Evolutionary conservation across 1,140 invertebrate genomes (phyloP), one percentile per base, ranked within the genome.

Genomic region (Pogonus chalceus): DNA sequence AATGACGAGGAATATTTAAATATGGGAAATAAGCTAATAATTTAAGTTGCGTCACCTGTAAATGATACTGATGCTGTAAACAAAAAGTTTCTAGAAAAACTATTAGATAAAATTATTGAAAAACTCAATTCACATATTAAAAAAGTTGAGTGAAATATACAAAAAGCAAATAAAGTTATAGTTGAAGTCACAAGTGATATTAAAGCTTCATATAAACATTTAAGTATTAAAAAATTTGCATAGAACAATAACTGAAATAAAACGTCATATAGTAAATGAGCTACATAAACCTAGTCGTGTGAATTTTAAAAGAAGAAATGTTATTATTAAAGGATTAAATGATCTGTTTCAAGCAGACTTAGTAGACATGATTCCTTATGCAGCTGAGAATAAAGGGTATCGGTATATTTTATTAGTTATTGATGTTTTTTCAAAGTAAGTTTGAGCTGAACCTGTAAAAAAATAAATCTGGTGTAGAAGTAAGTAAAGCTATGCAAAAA

Each of bases 371-470:
- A 16, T 24, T 14, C 7, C 23, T 16, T 62, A 58, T 56, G 20
- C 46, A 3, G 52, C n/a, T 7, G 39, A 61, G 16, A 68, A 70
- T 62, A 55, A 58, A 31, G 61, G 62, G 9, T 59, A 53, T 53
- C 49, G 52, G 20, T 69, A 62, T 56, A 60, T 68, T 35, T 55
- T 68, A 39, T 54, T 57, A 12, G 60, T 67, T 14, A 68, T 67
- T 23, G 63, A 67, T 60, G 56, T 58, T 46, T 69, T 69, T 56
- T 64, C 63, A 1, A 69, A 69, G 56, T 67, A 53, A 52, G 58
- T 58, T 1, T 68, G 59, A 58, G 57, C 58, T 39, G 21, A 51
- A 48, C 54, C 64, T 0, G n/a, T 70, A n/a, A 16, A 69, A 67
- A 59, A 60, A 24, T 2, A 67, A 69, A 61, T 55, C 53, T 20